Conservation (phyloP, 2,797 vertebrate species). For the Pelodytes ibericus region DNA sequence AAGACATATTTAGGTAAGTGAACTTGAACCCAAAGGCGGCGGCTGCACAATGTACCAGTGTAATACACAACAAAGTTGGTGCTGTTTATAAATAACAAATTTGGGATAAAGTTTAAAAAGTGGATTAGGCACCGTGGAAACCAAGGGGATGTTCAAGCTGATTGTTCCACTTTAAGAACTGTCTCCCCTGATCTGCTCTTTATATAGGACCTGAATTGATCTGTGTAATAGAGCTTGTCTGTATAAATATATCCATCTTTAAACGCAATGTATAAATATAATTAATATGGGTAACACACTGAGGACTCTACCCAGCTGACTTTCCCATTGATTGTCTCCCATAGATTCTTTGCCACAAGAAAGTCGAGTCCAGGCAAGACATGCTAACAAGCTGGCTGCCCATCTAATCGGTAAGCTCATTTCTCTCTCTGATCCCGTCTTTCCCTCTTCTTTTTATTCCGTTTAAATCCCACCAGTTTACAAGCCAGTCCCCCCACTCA, state of each 20-base stretch:
- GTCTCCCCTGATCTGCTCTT: too few species aligned
- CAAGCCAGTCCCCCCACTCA: background rate
- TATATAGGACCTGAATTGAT: too few species aligned
- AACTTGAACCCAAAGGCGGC: background rate
- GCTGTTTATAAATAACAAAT: too few species aligned
- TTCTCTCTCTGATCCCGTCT: background rate
- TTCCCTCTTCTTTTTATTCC: background rate
- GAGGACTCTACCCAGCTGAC: background rate
- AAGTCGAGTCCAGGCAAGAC: background rate
- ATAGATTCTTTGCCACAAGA: slow-evolving; percentile 31
- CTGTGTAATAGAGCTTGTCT: background rate
- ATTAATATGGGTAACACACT: background rate
- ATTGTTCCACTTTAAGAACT: too few species aligned
- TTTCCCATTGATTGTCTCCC: background rate
- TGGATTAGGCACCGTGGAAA: too few species aligned
- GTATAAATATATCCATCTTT: slow-evolving; percentile 7
- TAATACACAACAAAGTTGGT: too few species aligned
- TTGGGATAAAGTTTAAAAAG: too few species aligned
- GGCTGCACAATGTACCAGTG: background rate
- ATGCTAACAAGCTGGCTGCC: slow-evolving; percentile 59
- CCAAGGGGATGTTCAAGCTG: too few species aligned
- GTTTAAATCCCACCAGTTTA: too few species aligned
- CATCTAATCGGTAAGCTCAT: slow-evolving; percentile 63
- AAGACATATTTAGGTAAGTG: slow-evolving; percentile 44
- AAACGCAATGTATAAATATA: background rate